These are phyloP conservation scores for Bombus polaris DNA, from an alignment of 1,140 invertebrate genomes.

Conservation along the genomic window DNA sequence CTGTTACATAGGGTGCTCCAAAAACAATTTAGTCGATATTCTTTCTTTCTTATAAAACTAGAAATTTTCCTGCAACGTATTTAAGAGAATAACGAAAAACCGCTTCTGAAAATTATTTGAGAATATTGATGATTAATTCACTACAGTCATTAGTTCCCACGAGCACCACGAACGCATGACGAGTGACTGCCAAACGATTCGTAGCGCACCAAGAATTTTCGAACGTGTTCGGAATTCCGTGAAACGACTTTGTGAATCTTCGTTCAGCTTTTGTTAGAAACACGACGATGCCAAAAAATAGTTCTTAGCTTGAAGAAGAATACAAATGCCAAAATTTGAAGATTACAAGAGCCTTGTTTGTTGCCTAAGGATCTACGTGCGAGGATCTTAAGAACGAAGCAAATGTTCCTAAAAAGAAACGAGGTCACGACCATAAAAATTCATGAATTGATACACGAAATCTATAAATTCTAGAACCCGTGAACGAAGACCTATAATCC, in stretches of 20 bases:
- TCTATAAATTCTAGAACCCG: too few relatives aligned
- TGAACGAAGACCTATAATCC: too few relatives aligned
- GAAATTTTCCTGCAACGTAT: too few relatives aligned
- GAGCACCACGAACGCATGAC: not conserved
- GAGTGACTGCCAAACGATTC: not conserved
- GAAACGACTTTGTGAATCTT: not conserved
- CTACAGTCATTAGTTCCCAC: not conserved
- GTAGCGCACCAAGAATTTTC: not conserved
- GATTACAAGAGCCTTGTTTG: not conserved
- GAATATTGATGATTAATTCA: too few relatives aligned
- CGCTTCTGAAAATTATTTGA: not conserved
- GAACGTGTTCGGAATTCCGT: not conserved
- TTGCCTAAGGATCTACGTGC: too few relatives aligned
- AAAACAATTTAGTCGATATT: not conserved
- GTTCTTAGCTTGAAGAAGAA: not conserved
- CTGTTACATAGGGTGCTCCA: not conserved
- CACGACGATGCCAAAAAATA: not conserved
- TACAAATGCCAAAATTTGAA: not conserved
- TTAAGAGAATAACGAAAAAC: not conserved
- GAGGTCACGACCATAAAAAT: not conserved
- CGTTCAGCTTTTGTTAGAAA: not conserved
- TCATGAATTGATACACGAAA: not conserved
- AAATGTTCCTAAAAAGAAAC: not conserved
- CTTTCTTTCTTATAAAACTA: not conserved
- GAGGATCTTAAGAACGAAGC: too few relatives aligned